A percentile compares a stretch with the other conserved stretches of the same genome.
Evolutionary conservation across 2,113 vertebrate species (phyloP).

Genomic region (Ramphastos sulfuratus): DNA sequence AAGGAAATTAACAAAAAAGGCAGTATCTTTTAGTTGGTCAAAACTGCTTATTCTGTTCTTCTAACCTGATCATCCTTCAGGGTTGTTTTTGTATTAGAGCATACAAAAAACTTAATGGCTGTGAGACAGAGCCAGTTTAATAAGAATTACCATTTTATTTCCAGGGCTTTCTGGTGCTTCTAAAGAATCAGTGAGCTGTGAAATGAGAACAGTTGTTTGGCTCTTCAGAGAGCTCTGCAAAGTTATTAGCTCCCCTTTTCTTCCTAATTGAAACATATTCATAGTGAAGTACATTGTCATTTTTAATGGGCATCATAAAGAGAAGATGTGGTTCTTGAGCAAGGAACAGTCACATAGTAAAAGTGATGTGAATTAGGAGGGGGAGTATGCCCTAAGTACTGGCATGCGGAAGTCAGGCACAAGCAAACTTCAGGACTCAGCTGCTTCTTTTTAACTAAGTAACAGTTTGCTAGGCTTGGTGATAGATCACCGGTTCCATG

Average conservation of each 20-base stretch:
- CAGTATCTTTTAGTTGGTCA: neutral
- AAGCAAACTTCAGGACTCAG: neutral
- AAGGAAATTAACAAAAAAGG: neutral
- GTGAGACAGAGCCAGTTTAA: neutral
- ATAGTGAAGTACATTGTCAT: neutral
- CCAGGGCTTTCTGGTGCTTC: neutral
- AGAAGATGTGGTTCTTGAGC: neutral
- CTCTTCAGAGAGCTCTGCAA: neutral
- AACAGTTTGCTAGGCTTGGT: neutral
- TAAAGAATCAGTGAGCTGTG: neutral
- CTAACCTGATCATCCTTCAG: neutral
- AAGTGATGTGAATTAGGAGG: neutral
- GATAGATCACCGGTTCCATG: neutral
- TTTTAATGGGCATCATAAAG: neutral
- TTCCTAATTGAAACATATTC: constrained; percentile 3
- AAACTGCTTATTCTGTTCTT: neutral
- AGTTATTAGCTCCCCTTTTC: neutral
- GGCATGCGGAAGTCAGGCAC: neutral
- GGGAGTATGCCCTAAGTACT: neutral
- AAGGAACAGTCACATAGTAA: neutral
- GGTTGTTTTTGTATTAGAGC: neutral
- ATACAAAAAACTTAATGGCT: neutral
- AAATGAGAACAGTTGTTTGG: constrained; percentile 26
- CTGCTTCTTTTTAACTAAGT: neutral
- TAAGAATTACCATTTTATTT: neutral